A percentile compares a stretch with the other conserved stretches of the same genome.
phyloP scores from a whole-genome alignment of 1,140 invertebrate species.

The Bombyx mandarina region DNA sequence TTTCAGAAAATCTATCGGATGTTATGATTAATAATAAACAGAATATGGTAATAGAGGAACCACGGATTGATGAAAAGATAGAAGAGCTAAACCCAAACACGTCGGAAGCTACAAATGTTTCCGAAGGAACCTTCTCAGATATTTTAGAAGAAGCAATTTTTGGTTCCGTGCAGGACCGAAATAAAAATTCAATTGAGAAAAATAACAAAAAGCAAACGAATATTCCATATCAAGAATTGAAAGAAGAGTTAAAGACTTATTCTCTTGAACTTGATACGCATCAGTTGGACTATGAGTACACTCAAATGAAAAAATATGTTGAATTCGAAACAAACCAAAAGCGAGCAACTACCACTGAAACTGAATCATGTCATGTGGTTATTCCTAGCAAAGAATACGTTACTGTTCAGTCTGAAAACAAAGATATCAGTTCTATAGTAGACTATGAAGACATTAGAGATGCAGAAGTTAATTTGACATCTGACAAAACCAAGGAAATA shows the following conservation, averaged over 20 bases:
- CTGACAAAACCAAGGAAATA: background rate
- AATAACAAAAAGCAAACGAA: slow-evolving; percentile 19
- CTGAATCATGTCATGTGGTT: background rate
- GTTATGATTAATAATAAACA: background rate
- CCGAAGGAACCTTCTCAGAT: slow-evolving; percentile 17
- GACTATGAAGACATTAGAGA: slow-evolving; percentile 18
- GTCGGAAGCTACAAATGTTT: slow-evolving; percentile 1
- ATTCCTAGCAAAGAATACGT: too few species aligned
- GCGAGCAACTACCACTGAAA: slow-evolving; percentile 3
- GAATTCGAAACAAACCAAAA: slow-evolving; percentile 15
- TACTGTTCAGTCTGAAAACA: too few species aligned
- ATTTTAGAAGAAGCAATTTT: slow-evolving; percentile 59
- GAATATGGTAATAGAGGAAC: background rate
- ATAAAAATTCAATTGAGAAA: slow-evolving; percentile 24
- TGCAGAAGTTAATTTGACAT: slow-evolving; percentile 15
- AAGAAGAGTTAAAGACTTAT: slow-evolving; percentile 49
- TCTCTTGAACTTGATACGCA: slow-evolving; percentile 40
- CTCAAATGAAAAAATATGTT: slow-evolving; percentile 13
- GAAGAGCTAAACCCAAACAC: background rate
- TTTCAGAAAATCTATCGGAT: background rate
- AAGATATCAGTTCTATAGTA: background rate
- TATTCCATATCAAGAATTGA: slow-evolving; percentile 43
- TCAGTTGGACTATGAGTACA: slow-evolving; percentile 42
- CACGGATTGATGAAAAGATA: background rate
- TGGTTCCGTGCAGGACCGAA: slow-evolving; percentile 64